These are phyloP conservation scores for Miniopterus natalensis DNA, from an alignment of 2,113 vertebrate species.

Conservation along the genomic window DNA sequence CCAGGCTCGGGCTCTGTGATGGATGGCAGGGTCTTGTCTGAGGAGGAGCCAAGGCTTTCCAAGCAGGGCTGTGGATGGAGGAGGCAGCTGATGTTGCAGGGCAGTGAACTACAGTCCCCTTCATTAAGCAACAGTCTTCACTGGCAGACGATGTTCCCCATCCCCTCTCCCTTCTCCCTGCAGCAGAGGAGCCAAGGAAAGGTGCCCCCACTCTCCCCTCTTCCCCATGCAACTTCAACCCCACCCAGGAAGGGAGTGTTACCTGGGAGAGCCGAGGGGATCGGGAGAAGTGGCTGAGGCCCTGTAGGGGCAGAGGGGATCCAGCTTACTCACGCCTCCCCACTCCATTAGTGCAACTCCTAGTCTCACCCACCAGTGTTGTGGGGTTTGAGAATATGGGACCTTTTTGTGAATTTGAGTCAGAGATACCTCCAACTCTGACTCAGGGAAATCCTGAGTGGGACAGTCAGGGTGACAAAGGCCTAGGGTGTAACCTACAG, in stretches of 20 bases:
- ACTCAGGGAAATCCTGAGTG: constrained; percentile 26
- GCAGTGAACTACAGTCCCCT: neutral
- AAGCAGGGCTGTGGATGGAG: constrained; percentile 85
- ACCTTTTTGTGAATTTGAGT: neutral
- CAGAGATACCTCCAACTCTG: neutral
- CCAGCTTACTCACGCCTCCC: neutral
- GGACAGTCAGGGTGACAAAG: neutral
- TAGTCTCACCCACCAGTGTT: neutral
- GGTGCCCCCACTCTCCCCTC: neutral
- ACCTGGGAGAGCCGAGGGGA: constrained; percentile 92
- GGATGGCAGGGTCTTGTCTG: constrained; percentile 90
- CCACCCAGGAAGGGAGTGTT: constrained; percentile 54
- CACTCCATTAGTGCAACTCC: neutral
- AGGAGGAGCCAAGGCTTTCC: constrained; percentile 83
- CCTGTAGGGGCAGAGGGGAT: constrained; percentile 84
- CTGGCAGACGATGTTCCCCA: neutral
- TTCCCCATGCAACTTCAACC: neutral
- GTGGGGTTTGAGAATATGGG: neutral
- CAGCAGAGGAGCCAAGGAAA: neutral
- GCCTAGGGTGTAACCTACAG: neutral
- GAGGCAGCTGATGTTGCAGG: neutral
- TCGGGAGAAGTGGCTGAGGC: constrained; percentile 89
- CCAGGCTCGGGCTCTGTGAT: constrained; percentile 90
- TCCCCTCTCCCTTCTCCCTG: neutral
- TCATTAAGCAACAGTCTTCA: neutral